These are phyloP conservation scores for Trogon melanurus DNA, from an alignment of 2,113 vertebrate genomes.

Conservation along the genomic window DNA sequence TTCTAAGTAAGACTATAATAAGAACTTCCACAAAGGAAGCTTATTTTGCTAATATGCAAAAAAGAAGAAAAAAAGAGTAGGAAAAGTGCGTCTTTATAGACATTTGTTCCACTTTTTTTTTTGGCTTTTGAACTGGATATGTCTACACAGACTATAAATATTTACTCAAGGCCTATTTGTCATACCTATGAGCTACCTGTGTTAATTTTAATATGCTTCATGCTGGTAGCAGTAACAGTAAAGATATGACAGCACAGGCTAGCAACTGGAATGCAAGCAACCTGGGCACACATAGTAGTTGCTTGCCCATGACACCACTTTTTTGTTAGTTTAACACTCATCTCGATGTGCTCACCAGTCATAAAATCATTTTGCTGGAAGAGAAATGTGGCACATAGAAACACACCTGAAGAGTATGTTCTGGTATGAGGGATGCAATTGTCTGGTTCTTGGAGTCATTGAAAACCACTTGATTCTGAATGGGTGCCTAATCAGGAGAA, in stretches of 20 bases:
- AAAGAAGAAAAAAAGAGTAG: constrained; percentile 7
- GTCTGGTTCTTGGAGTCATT: neutral
- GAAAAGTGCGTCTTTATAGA: neutral
- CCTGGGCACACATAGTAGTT: neutral
- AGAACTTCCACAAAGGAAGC: constrained; percentile 59
- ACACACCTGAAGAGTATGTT: neutral
- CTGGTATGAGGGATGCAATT: neutral
- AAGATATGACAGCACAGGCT: neutral
- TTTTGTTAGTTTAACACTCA: neutral
- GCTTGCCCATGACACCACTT: neutral
- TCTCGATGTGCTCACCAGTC: neutral
- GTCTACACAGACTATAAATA: constrained; percentile 54
- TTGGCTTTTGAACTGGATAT: constrained; percentile 35
- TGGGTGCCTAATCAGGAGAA: neutral
- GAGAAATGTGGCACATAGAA: neutral
- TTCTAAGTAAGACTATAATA: constrained; percentile 60
- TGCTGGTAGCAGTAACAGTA: neutral
- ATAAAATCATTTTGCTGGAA: neutral
- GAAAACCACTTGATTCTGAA: neutral
- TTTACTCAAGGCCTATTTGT: neutral
- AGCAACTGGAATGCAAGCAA: neutral
- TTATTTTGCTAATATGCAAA: constrained; percentile 46
- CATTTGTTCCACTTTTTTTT: constrained; percentile 34
- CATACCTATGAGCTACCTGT: neutral
- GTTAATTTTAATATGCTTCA: constrained; percentile 10